A percentile compares a stretch with the other conserved stretches of the same genome.
Evolutionary conservation across 1,140 invertebrate genomes (phyloP).

Genomic region (Bombyx mandarina): DNA sequence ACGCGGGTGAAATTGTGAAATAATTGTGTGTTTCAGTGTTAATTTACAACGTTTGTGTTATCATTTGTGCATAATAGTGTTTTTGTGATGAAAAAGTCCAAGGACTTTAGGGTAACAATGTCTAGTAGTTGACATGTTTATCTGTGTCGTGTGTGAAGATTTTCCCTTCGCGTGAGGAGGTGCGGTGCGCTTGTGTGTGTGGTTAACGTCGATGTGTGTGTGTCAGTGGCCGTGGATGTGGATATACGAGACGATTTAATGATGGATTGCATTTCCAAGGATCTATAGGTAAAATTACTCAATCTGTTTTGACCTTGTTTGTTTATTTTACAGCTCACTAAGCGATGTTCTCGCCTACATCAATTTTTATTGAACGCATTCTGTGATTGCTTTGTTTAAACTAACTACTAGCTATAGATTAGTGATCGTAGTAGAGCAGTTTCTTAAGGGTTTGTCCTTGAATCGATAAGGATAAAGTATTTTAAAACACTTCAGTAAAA

Average conservation of each 20-base stretch:
- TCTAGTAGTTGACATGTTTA: constrained; percentile 71
- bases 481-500: constrained; percentile 14
- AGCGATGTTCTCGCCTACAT: constrained; percentile 17
- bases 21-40: constrained; percentile 62
- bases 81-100: constrained; percentile 64
- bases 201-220: constrained; percentile 43
- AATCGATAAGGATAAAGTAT: constrained; percentile 43
- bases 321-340: constrained; percentile 19
- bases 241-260: constrained; percentile 51
- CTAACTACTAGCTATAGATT: too few species aligned
- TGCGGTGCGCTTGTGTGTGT: constrained; percentile 54
- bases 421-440: too few species aligned
- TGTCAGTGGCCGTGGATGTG: constrained; percentile 31
- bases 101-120: constrained; percentile 68
- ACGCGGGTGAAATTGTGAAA: constrained; percentile 63
- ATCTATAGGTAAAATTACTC: constrained; percentile 64
- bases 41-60: constrained; percentile 58
- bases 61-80: constrained; percentile 56
- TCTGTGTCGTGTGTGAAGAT: constrained; percentile 71
- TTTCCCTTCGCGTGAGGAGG: constrained; percentile 69
- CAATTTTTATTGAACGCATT: constrained; percentile 18
- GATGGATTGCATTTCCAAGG: constrained; percentile 68
- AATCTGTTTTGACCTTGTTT: constrained; percentile 25
- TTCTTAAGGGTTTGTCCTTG: constrained; percentile 31
- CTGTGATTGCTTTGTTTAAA: constrained; percentile 36